Evolutionary conservation across 2,113 vertebrate species (phyloP).

Genomic region (Arenaria interpres): DNA sequence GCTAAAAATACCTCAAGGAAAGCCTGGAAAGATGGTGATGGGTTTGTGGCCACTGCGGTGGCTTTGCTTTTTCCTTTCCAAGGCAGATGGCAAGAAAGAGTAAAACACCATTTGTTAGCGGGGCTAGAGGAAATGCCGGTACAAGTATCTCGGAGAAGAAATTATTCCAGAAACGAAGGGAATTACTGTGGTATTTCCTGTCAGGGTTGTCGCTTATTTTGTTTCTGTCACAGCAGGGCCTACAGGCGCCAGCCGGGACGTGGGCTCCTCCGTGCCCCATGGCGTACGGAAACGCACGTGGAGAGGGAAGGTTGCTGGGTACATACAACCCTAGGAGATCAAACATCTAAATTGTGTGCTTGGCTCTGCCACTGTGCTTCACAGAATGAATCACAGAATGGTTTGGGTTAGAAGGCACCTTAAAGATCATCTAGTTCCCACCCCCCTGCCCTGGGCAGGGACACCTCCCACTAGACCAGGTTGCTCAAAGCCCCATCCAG

Average conservation of each 20-base stretch:
- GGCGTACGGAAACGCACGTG: fast-evolving
- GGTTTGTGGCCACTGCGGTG: not conserved
- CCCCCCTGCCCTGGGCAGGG: not conserved
- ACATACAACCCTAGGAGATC: not conserved
- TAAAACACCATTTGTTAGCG: slow-evolving; percentile 1
- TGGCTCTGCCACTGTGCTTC: not conserved
- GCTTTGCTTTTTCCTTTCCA: not conserved
- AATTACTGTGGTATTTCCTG: slow-evolving; percentile 65
- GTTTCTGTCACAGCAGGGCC: slow-evolving; percentile 38
- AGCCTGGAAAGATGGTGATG: slow-evolving; percentile 13
- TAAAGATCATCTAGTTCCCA: not conserved
- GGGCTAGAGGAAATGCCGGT: slow-evolving; percentile 38
- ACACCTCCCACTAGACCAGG: fast-evolving
- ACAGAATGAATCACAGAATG: not conserved
- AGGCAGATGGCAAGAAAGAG: not conserved
- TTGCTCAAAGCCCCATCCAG: not conserved
- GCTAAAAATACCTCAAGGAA: slow-evolving; percentile 21
- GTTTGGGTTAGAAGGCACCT: not conserved
- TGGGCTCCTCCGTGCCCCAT: not conserved
- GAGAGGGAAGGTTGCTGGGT: not conserved
- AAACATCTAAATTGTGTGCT: not conserved
- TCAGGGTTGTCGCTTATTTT: not conserved
- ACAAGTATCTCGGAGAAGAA: not conserved
- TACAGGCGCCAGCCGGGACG: not conserved
- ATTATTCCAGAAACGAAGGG: slow-evolving; percentile 27